Evolutionary conservation across 2,797 vertebrate species (phyloP), one percentile per base, ranked within the genome.

Genomic region (Schizopygopsis malacanthus): DNA sequence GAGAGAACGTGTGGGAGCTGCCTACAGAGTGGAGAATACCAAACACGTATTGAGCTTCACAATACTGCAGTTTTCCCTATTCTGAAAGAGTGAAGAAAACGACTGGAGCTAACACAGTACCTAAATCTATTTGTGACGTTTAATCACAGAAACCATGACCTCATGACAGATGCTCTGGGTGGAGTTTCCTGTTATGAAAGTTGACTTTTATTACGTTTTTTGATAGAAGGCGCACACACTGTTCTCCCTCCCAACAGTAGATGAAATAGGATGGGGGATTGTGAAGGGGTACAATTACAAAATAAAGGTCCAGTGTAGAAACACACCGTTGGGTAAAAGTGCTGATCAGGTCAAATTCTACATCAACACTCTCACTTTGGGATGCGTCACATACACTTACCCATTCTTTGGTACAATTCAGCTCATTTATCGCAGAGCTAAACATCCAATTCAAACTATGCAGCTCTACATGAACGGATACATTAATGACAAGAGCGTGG

Each of bases 371-470:
- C 56, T 79, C 81, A 43, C 65, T 63, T 18, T 50, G 73, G 79
- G 61, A 45, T n/a, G 63, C 54, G 59, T 78, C 54, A n/a, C 59
- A 81, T 75, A 75, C 43, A 65, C 52, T 67, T 82, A 41, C 85
- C 72, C 52, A 88, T 91, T 95, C 94, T 95, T 95, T 96, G 94
- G 95, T 96, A 94, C 92, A 92, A 87, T 93, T 93, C 93, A 92
- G 92, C 89, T 91, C 89, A 80, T 86, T 33, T 81, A 72, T 77
- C 88, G 86, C 88, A 89, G 22, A 90, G 90, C 88, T 33, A 65
- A 92, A 83, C 78, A 87, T 90, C 91, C 85, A 82, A 71, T 76
- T 65, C 91, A 92, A 93, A 90, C 88, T 83, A 88, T 90, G 89
- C 87, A 90, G 90, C 91, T 93, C 87, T 67, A 87, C n/a, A 50